These are phyloP conservation scores for Pavo muticus DNA, from an alignment of 2,113 vertebrate species.

Conservation along the genomic window DNA sequence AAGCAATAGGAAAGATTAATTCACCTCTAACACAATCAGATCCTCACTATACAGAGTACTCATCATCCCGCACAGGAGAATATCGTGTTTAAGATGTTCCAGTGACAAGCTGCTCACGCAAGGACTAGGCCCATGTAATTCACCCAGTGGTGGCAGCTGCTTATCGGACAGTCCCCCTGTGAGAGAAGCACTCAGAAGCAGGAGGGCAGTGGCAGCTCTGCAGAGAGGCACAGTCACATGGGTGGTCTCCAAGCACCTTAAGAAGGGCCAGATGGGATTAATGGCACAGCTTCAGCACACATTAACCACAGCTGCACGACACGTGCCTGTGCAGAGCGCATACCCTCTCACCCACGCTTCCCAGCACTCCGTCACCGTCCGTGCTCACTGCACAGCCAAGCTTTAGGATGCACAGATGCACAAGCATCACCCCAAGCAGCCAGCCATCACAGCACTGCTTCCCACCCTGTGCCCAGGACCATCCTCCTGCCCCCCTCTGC, in stretches of 20 bases:
- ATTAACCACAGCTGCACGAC: slow-evolving; percentile 10
- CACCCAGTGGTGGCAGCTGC: neutral
- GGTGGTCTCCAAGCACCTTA: slow-evolving; percentile 58
- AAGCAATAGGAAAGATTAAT: neutral
- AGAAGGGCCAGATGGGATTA: slow-evolving; percentile 39
- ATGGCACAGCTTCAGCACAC: neutral
- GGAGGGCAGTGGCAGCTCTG: neutral
- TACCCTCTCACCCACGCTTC: accelerated
- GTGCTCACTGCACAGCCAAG: neutral
- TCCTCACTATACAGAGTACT: neutral
- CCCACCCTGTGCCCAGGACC: neutral
- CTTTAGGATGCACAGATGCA: neutral
- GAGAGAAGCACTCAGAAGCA: neutral
- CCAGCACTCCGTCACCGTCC: neutral
- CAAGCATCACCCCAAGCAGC: accelerated
- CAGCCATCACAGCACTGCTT: too few relatives aligned
- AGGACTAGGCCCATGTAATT: slow-evolving; percentile 41
- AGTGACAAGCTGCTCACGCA: slow-evolving; percentile 23
- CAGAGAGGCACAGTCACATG: neutral
- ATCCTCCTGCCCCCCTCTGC: neutral
- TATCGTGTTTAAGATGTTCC: neutral
- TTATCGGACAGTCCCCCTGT: slow-evolving; percentile 22
- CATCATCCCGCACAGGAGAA: slow-evolving; percentile 5
- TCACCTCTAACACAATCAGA: neutral
- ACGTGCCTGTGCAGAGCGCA: accelerated